These are phyloP conservation scores for Athene cunicularia DNA, from an alignment of 2,113 vertebrate species.

Conservation along the genomic window DNA sequence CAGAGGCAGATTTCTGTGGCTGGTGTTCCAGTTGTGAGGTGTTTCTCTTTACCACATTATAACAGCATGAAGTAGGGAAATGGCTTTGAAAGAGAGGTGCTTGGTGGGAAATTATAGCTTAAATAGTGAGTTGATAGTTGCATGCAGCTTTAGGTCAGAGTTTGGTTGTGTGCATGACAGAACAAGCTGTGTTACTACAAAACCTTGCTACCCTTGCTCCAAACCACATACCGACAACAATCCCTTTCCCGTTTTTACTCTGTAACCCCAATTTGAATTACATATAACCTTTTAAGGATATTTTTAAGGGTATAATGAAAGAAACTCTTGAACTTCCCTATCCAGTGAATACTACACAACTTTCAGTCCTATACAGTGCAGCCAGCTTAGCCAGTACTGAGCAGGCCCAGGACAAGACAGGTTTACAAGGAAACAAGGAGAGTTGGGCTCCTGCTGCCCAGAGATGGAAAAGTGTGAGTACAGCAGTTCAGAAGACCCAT, in stretches of 20 bases:
- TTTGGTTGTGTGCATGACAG: fast-evolving
- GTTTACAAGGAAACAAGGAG: neutral
- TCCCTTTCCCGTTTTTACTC: neutral
- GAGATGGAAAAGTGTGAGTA: neutral
- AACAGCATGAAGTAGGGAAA: neutral
- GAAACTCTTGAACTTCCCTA: neutral
- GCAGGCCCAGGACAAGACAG: neutral
- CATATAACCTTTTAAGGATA: neutral
- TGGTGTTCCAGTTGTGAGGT: neutral
- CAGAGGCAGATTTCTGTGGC: neutral
- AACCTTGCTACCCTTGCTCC: neutral
- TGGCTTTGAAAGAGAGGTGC: neutral
- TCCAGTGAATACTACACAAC: neutral
- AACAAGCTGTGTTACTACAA: neutral
- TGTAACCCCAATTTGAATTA: neutral
- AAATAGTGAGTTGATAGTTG: neutral
- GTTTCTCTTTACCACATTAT: neutral
- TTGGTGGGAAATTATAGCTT: neutral
- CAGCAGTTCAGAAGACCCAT: neutral
- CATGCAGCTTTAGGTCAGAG: neutral
- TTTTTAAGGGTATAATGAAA: neutral
- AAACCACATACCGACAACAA: neutral
- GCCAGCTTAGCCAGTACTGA: neutral
- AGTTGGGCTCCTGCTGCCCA: neutral
- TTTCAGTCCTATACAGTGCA: neutral